Base-by-base conservation (phyloP, 35 echinoderm and acorn worm genomes). In the Patiria miniata region DNA sequence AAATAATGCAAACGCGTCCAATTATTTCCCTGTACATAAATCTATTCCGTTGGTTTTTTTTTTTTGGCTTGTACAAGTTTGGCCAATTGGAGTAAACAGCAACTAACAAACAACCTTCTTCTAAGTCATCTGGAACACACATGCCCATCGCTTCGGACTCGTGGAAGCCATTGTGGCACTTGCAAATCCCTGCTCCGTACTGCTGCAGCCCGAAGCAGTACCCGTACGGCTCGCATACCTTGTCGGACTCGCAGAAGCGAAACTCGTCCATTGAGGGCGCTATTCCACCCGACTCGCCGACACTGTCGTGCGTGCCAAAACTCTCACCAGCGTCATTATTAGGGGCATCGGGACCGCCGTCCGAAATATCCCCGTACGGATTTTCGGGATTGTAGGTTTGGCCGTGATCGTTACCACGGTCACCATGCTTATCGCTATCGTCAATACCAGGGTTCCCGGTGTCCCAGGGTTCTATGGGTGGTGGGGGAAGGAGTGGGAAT, bases 151-250 rank as follows among this genome's bases (percentile, higher is more conserved):
- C 58, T 55, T 38, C 0, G 42, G 58, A 83, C 52, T 36, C 21
- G 37, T 53, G 81, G 81, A 54, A 83, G 28, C 38, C 52, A 12
- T 82, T 29, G 39, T 40, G 14, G 26, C 79, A 81, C 21, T 28
- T 22, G 39, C 85, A 87, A 32, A 87, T 55, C 30, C 85, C 85
- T 6, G 77, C 51, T 2, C 17, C 1, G 50, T 36, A 87, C 0
- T 51, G 0, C 7, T 32, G 1, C 39, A 87, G 69, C 0, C 85
- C 85, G 37, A 87, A 87, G 44, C 85, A 87, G 76, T 53, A 87
- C 50, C 78, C 85, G 0, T 52, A 42, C 53, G 2, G 0, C 17
- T 87, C 16, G 33, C 85, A 87, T 19, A 79, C 85, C 38, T 1
- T 2, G 17, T 87, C 73, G 0, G 30, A 37, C 6, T 42, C 17